phyloP scores from a whole-genome alignment of 1,140 invertebrate species.

The Andricus grossulariae region DNA sequence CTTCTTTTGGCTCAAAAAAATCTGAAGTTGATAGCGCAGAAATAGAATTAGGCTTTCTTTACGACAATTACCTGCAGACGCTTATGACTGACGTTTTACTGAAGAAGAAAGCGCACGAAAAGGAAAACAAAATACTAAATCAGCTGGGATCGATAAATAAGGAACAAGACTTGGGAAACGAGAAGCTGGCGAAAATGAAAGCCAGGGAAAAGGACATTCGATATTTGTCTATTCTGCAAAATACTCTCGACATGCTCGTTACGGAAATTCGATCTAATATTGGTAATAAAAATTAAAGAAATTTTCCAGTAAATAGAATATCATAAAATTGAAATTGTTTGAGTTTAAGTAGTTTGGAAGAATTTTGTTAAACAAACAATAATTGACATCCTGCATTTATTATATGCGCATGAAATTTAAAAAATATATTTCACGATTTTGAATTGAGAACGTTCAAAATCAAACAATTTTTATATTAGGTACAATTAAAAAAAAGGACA shows the following conservation, averaged over 20 bases:
- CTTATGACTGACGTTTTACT: conserved; percentile 47
- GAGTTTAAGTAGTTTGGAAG: too few species aligned
- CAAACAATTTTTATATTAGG: too few species aligned
- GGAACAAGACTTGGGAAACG: conserved; percentile 44
- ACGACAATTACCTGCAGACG: conserved; percentile 54
- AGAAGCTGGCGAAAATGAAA: conserved; percentile 52
- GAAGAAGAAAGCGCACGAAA: conserved; percentile 49
- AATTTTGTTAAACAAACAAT: too few species aligned
- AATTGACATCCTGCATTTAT: too few species aligned
- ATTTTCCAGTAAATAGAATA: too few species aligned
- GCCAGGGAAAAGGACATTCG: conserved; percentile 44
- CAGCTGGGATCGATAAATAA: conserved; percentile 50
- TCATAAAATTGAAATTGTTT: too few species aligned
- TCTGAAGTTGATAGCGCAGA: conserved; percentile 40
- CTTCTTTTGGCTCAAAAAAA: conserved; percentile 6
- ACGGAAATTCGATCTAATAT: conserved; percentile 37
- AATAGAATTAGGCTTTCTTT: conserved; percentile 52
- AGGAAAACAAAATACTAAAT: conserved; percentile 34
- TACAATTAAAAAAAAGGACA: too few species aligned
- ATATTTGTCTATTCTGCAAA: conserved; percentile 41
- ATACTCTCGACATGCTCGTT: conserved; percentile 39
- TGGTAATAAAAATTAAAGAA: conserved; percentile 39
- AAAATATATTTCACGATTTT: too few species aligned
- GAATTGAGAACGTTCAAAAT: too few species aligned
- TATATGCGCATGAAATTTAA: too few species aligned